phyloP scores from a whole-genome alignment of 2,113 vertebrate species.

The Ctenomys sociabilis region DNA sequence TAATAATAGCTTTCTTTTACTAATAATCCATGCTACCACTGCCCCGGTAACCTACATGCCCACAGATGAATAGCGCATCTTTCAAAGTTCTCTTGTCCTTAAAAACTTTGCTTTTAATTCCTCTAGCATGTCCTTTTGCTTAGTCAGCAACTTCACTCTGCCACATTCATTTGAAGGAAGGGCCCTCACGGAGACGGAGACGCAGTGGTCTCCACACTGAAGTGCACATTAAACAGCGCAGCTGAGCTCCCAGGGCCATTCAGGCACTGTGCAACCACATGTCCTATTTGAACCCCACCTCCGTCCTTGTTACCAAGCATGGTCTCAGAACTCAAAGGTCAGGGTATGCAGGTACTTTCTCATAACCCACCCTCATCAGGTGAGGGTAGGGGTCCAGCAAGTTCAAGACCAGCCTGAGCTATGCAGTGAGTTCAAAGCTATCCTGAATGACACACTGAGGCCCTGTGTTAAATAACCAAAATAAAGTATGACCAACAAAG shows the following conservation, averaged over 20 bases:
- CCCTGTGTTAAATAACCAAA: neutral
- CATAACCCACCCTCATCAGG: neutral
- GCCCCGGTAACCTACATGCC: constrained; percentile 69
- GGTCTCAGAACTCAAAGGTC: neutral
- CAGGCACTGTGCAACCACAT: neutral
- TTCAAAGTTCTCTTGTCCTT: constrained; percentile 25
- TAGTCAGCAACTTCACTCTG: constrained; percentile 18
- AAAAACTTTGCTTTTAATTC: constrained; percentile 36
- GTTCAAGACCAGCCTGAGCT: neutral
- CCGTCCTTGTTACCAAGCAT: neutral
- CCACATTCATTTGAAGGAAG: neutral
- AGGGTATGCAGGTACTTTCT: neutral
- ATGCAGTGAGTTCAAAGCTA: neutral
- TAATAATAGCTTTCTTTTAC: constrained; percentile 57
- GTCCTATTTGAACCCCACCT: neutral
- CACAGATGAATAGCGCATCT: neutral
- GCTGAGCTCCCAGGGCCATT: accelerated
- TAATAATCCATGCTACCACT: constrained; percentile 49
- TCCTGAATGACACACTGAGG: neutral
- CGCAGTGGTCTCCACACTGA: neutral
- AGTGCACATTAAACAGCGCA: neutral
- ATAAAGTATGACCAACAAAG: neutral
- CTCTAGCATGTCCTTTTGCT: neutral
- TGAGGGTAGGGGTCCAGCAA: neutral
- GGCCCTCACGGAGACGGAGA: neutral